Evolutionary conservation across 2,113 vertebrate species (phyloP).

Genomic region (Micromys minutus): DNA sequence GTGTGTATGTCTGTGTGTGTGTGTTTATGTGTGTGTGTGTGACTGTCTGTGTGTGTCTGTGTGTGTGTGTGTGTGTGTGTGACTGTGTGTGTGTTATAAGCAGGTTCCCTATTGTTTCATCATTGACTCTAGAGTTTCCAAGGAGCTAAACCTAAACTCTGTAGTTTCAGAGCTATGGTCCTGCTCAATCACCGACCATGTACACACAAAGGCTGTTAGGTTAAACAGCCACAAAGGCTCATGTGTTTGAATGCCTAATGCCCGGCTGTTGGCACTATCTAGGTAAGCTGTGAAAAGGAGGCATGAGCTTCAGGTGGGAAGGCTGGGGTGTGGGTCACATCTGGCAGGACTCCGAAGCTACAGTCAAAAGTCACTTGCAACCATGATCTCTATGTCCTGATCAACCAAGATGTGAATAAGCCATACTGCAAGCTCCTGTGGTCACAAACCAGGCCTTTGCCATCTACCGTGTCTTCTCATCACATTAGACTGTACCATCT

Average conservation of each 20-base stretch:
- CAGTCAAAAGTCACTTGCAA: background rate
- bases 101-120: background rate
- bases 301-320: too few species aligned
- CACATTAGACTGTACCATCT: background rate
- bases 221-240: background rate
- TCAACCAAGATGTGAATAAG: background rate
- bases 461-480: background rate
- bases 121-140: constrained; percentile 37
- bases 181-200: background rate
- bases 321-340: background rate
- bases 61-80: background rate
- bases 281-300: background rate
- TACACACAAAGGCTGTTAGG: background rate
- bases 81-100: background rate
- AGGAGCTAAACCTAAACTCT: constrained; percentile 39
- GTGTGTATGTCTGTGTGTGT: background rate
- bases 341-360: background rate
- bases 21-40: background rate
- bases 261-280: background rate
- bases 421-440: background rate
- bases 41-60: background rate
- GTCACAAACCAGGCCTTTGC: too few species aligned
- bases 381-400: background rate
- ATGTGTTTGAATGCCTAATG: background rate
- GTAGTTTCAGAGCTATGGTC: constrained; percentile 26